A percentile compares a stretch with the other conserved stretches of the same genome.
These are phyloP conservation scores for Geococcyx californianus DNA, from an alignment of 2,113 vertebrate species.

Conservation along the genomic window DNA sequence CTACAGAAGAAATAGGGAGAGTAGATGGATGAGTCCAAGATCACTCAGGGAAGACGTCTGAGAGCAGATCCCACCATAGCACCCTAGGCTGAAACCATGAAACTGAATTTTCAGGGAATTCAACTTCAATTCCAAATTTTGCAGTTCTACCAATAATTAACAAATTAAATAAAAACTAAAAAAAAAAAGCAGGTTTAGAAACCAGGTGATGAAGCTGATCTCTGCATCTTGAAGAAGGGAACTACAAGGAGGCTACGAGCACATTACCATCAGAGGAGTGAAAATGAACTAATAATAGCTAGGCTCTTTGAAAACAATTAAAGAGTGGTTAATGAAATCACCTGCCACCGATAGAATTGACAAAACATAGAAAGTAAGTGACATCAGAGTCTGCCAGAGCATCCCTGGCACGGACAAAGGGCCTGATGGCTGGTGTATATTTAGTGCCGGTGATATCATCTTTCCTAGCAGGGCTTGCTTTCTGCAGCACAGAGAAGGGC, in stretches of 20 bases:
- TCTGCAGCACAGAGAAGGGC: conserved; percentile 32
- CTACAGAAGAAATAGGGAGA: neutral
- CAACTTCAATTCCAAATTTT: neutral
- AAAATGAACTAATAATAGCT: neutral
- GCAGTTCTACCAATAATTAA: neutral
- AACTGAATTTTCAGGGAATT: neutral
- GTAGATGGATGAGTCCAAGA: neutral
- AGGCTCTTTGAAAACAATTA: neutral
- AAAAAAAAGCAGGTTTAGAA: neutral
- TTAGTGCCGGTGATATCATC: conserved; percentile 64
- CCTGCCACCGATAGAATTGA: conserved; percentile 9
- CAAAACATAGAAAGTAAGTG: conserved; percentile 47
- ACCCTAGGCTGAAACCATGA: neutral
- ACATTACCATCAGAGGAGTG: neutral
- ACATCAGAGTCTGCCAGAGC: conserved; percentile 27
- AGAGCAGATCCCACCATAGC: neutral
- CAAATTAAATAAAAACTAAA: neutral
- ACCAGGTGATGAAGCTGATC: fast-evolving
- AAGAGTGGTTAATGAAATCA: conserved; percentile 43
- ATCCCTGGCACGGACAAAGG: conserved; percentile 45
- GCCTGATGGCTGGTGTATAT: conserved; percentile 54
- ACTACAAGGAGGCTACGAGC: neutral
- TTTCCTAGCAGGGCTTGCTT: conserved; percentile 44
- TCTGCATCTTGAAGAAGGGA: neutral
- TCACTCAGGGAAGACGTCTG: neutral